Conservation (phyloP, 2,888 invertebrate species). For the Plusia festucae region DNA sequence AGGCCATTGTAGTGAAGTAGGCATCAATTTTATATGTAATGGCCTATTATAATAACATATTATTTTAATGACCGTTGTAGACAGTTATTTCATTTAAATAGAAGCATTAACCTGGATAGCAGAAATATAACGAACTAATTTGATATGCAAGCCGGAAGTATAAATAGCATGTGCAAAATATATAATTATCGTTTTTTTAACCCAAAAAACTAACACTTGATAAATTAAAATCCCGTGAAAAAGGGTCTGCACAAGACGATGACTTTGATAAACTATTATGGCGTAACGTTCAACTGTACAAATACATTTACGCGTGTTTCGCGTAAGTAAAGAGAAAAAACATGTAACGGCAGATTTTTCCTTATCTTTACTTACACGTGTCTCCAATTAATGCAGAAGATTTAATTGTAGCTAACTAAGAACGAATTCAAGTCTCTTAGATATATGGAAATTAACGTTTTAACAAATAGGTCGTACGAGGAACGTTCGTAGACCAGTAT, state of each 20-base stretch:
- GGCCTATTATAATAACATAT: conserved; percentile 32
- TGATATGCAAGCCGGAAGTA: conserved; percentile 14
- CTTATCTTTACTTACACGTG: conserved; percentile 47
- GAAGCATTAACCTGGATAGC: conserved; percentile 22
- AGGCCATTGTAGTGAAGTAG: conserved; percentile 35
- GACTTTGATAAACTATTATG: conserved; percentile 44
- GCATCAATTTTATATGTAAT: conserved; percentile 30
- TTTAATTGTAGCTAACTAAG: conserved; percentile 38
- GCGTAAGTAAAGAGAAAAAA: conserved; percentile 36
- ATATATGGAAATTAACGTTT: conserved; percentile 32
- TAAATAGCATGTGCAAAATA: conserved; percentile 27
- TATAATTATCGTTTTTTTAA: conserved; percentile 15
- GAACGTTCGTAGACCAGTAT: neutral
- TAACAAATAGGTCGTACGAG: conserved; percentile 16
- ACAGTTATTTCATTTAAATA: conserved; percentile 31
- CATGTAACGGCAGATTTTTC: conserved; percentile 29
- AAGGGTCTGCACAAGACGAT: conserved; percentile 28
- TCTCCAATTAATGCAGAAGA: conserved; percentile 30
- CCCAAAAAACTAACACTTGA: conserved; percentile 17
- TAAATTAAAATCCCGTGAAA: conserved; percentile 27
- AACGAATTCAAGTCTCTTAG: conserved; percentile 18
- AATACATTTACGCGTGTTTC: conserved; percentile 39
- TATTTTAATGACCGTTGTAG: conserved; percentile 41
- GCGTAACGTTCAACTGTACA: conserved; percentile 34
- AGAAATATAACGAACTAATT: conserved; percentile 25